Percentiles rank a stretch among this genome's conserved stretches.
Evolutionary conservation across 2,888 invertebrate genomes (phyloP).

Genomic region (Hemaris fuciformis): DNA sequence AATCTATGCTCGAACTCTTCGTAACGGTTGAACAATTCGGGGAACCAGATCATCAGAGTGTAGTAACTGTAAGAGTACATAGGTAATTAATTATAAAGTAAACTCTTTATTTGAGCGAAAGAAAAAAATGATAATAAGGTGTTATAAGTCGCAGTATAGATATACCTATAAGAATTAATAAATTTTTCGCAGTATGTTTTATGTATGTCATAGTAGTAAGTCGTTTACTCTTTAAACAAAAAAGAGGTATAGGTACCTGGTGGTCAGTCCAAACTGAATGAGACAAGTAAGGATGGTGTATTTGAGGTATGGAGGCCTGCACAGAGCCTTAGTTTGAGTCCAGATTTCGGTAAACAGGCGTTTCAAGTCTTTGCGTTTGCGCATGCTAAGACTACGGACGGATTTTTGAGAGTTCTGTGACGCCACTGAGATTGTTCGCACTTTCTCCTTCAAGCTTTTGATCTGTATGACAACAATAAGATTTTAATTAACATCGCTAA

Average conservation of each 20-base stretch:
- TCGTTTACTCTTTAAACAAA: conserved; percentile 5
- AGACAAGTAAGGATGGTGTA: conserved; percentile 89
- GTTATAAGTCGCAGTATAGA: no score
- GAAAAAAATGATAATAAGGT: no score
- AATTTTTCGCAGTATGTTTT: no score
- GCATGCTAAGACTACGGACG: conserved; percentile 85
- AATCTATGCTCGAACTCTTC: conserved; percentile 86
- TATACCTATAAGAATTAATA: no score
- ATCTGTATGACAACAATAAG: no score
- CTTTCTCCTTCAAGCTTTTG: conserved; percentile 86
- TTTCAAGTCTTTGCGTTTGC: conserved; percentile 87
- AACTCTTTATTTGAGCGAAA: no score
- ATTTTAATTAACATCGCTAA: no score
- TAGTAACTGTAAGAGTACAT: conserved; percentile 85
- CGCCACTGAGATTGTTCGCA: conserved; percentile 83
- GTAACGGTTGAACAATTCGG: conserved; percentile 92
- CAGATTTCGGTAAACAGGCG: conserved; percentile 86
- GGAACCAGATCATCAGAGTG: conserved; percentile 96
- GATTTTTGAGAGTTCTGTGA: conserved; percentile 85
- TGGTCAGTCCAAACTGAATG: conserved; percentile 91
- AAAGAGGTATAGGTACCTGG: conserved; percentile 74
- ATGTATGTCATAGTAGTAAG: no score
- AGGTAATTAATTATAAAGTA: not conserved
- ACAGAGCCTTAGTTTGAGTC: conserved; percentile 87
- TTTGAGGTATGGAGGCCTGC: conserved; percentile 87